phyloP scores from a whole-genome alignment of 2,797 vertebrate genomes.

The Pogoniulus pusillus region DNA sequence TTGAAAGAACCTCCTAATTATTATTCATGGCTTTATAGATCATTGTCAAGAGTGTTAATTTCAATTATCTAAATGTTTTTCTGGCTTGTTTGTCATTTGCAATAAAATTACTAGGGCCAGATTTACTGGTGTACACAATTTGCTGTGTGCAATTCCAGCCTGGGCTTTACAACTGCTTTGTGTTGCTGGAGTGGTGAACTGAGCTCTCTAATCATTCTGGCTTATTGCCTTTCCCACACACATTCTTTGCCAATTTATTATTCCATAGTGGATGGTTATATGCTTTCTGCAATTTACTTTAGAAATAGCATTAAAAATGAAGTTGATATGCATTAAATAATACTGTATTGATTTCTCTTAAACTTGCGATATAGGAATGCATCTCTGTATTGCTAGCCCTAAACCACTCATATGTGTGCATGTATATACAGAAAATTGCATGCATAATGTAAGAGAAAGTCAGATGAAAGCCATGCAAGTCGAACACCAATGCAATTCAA shows the following conservation, averaged over 20 bases:
- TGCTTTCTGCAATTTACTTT: constrained; percentile 28
- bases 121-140: constrained; percentile 37
- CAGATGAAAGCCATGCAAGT: too few relatives aligned
- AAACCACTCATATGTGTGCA: neutral
- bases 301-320: constrained; percentile 37
- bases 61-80: constrained; percentile 55
- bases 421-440: too few relatives aligned
- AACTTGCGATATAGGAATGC: neutral
- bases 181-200: constrained; percentile 8
- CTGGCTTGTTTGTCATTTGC: constrained; percentile 23
- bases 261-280: neutral
- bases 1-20: neutral
- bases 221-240: constrained; percentile 16
- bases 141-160: neutral
- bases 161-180: constrained; percentile 2
- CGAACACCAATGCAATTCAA: neutral
- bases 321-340: constrained; percentile 17
- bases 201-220: constrained; percentile 38
- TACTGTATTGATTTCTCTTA: constrained; percentile 11
- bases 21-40: constrained; percentile 3
- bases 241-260: constrained; percentile 26
- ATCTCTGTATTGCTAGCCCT: neutral
- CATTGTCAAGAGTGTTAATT: constrained; percentile 48
- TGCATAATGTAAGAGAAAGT: too few relatives aligned
- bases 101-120: constrained; percentile 25